Evolutionary conservation across 2,113 vertebrate species (phyloP), one percentile per base, ranked within the genome.

Genomic region (Pachyramphus minor): DNA sequence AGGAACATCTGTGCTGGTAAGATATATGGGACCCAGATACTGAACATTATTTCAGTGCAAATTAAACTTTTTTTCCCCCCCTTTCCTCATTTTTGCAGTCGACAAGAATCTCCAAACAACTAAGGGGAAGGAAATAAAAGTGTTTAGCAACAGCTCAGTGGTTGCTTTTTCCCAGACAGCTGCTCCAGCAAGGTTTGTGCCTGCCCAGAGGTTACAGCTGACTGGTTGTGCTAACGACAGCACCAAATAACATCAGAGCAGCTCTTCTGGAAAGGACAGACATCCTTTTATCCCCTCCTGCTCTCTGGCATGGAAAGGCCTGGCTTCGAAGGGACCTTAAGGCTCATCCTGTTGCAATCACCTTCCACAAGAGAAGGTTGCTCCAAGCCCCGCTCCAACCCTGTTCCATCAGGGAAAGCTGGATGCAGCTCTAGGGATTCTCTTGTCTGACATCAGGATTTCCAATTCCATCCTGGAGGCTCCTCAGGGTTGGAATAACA

Each of bases 41-140:
- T 11, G 42, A 94, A 66, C 53, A 6, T 9, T 84, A 79, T 15
- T 88, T 91, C 49, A 52, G 24, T 28, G 90, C 39, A 60, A 72
- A 89, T 91, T 82, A 94, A 84, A 92, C 76, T 63, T 86, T 47
- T 23, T 44, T 41, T 42, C 13, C 8, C 77, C 58, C 76, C 86
- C 82, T 63, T 59, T 68, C 62, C 33, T 87, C 45, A 1, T 78
- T 76, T 42, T 77, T 52, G 53, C 5, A 4, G 47, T 8, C 74
- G 85, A 95, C 82, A 87, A 84, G 79, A 90, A 80, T 71, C 92
- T 92, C 90, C 92, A 85, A 33, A 88, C n/a, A 87, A 52, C 35
- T 1, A 37, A 56, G 86, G 49, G 8, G 16, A 84, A 78, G 53
- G 72, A 39, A 82, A 93, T 37, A 76, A 76, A 93, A 90, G 44